Conservation (phyloP, 2,113 vertebrate genomes). For the Eurypyga helias region DNA sequence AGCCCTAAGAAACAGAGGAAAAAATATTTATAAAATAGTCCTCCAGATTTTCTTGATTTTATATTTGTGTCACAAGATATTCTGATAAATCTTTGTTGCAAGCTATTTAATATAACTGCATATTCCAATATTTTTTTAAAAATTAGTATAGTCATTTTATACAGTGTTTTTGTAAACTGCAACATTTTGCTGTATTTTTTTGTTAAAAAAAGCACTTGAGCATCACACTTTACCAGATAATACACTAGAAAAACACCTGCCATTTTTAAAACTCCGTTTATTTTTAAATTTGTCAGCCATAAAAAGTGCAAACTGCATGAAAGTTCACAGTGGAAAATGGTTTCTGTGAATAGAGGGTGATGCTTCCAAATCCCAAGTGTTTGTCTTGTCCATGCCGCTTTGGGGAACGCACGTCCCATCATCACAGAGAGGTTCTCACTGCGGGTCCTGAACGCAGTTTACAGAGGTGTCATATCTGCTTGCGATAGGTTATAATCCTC, state of each 20-base stretch:
- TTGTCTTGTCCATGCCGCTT: not conserved
- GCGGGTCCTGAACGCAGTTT: not conserved
- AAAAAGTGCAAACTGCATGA: not conserved
- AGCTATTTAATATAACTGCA: not conserved
- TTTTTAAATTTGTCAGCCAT: not conserved
- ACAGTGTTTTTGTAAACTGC: not conserved
- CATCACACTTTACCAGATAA: not conserved
- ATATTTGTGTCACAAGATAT: not conserved
- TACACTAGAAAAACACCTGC: not conserved
- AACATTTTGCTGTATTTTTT: not conserved
- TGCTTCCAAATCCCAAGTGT: not conserved
- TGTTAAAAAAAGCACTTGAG: not conserved
- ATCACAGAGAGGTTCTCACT: not conserved
- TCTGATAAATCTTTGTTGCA: not conserved
- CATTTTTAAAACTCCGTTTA: not conserved
- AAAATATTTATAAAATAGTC: not conserved
- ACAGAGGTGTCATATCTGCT: not conserved
- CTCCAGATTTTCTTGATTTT: not conserved
- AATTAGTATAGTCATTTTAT: not conserved
- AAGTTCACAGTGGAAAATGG: not conserved
- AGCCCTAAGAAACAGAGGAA: not conserved
- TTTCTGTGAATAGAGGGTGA: not conserved
- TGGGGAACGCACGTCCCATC: not conserved
- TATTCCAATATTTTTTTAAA: not conserved
- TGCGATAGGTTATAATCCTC: not conserved